These are phyloP conservation scores for Rotaria magnacalcarata DNA, from an alignment of 2,888 invertebrate genomes.

Conservation along the genomic window DNA sequence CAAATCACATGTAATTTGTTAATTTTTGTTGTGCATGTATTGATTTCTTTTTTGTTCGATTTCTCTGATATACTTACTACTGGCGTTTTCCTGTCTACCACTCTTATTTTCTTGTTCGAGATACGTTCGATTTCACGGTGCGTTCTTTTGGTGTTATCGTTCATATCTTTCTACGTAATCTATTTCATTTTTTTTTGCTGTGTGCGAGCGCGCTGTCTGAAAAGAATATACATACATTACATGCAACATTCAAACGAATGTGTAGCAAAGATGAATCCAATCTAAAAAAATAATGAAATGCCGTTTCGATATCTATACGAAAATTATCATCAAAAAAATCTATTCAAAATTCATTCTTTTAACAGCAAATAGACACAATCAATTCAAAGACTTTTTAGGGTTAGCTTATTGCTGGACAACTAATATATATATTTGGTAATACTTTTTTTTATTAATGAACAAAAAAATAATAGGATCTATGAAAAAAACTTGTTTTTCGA, in stretches of 20 bases:
- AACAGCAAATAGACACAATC: too few species aligned
- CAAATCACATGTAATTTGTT: background rate
- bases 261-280: background rate
- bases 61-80: background rate
- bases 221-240: conserved; percentile 14
- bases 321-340: too few species aligned
- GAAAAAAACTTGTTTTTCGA: too few species aligned
- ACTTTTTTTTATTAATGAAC: too few species aligned
- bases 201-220: conserved; percentile 18
- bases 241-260: background rate
- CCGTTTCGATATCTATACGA: too few species aligned
- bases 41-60: background rate
- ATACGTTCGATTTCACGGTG: background rate
- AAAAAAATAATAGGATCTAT: too few species aligned
- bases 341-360: too few species aligned
- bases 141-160: conserved; percentile 10
- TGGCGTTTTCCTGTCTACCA: background rate
- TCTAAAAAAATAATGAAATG: background rate
- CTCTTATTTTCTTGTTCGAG: background rate
- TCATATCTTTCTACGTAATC: background rate
- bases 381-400: too few species aligned
- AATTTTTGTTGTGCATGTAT: background rate
- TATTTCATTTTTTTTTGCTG: conserved; percentile 25
- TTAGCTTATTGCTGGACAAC: too few species aligned
- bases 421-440: too few species aligned